Percentiles rank a stretch among this genome's conserved stretches.
Evolutionary conservation across 2,797 vertebrate species (phyloP).

Genomic region (Halcyon chelicuti): DNA sequence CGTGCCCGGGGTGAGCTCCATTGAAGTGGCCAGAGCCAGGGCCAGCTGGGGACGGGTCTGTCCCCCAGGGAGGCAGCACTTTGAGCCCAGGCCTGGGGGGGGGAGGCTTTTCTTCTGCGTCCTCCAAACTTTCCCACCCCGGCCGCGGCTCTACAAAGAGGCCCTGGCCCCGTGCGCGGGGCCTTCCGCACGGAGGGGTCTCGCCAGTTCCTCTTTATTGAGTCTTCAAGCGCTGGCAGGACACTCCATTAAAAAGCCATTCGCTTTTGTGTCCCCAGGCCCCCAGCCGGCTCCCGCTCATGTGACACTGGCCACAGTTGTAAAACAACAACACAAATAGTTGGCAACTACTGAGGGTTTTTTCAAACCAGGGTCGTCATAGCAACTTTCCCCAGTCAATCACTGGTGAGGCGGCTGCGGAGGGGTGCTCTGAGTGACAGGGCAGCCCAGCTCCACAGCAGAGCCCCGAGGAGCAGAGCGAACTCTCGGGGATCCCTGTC

Average conservation of each 20-base stretch:
- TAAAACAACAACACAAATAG: conserved; percentile 84
- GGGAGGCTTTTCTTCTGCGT: conserved; percentile 54
- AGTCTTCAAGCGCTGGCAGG: conserved; percentile 83
- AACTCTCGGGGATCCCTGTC: conserved; percentile 23
- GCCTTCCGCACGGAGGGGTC: conserved; percentile 75
- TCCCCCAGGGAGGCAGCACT: conserved; percentile 46
- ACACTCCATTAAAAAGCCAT: conserved; percentile 88
- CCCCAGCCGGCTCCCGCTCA: conserved; percentile 86
- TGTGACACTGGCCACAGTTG: conserved; percentile 84
- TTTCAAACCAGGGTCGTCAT: conserved; percentile 81
- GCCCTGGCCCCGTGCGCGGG: conserved; percentile 62
- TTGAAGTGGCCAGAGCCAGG: neutral
- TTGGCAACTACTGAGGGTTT: conserved; percentile 81
- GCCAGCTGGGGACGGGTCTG: neutral
- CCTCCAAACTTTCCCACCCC: conserved; percentile 79
- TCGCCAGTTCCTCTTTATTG: conserved; percentile 79
- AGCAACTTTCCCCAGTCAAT: conserved; percentile 81
- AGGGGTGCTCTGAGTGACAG: conserved; percentile 60
- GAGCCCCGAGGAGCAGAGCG: neutral
- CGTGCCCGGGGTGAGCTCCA: neutral
- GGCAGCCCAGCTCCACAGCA: neutral
- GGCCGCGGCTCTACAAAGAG: conserved; percentile 75
- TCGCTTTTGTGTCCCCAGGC: conserved; percentile 81
- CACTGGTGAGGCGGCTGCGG: conserved; percentile 67
- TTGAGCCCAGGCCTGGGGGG: conserved; percentile 15